These are phyloP conservation scores for Yoshiicerus persimilis DNA, from an alignment of 1,140 invertebrate genomes.

Conservation along the genomic window DNA sequence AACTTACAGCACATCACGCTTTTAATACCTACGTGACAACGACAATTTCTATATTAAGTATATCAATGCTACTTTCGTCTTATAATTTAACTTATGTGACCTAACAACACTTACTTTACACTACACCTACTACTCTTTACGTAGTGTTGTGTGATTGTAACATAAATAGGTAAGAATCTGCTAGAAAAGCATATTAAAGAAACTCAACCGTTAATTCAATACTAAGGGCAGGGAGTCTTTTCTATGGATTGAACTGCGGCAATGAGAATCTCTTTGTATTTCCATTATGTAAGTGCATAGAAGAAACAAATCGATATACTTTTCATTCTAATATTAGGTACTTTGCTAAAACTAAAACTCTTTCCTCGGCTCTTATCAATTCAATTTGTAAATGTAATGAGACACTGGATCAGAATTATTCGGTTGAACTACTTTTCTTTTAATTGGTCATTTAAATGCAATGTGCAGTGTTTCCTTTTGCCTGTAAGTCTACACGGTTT, in stretches of 20 bases:
- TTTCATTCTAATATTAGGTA: no score
- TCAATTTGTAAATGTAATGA: not conserved
- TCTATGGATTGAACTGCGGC: no score
- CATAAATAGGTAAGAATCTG: not conserved
- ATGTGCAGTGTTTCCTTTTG: not conserved
- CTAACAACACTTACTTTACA: no score
- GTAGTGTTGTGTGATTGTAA: no score
- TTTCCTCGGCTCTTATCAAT: not conserved
- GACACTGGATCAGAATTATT: not conserved
- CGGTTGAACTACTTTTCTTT: not conserved
- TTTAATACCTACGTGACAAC: not conserved
- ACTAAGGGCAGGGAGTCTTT: no score
- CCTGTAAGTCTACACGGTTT: not conserved
- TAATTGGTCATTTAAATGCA: not conserved
- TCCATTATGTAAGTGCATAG: no score
- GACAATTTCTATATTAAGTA: not conserved
- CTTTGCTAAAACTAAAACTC: not conserved
- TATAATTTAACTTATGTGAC: no score
- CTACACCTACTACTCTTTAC: no score
- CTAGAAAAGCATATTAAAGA: not conserved
- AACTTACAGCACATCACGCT: not conserved
- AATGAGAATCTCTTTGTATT: no score
- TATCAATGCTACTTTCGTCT: no score
- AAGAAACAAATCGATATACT: no score
- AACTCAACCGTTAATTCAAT: not conserved